A percentile compares a stretch with the other conserved stretches of the same genome.
These are phyloP conservation scores for Gallinago media DNA, from an alignment of 2,113 vertebrate genomes.

Conservation along the genomic window DNA sequence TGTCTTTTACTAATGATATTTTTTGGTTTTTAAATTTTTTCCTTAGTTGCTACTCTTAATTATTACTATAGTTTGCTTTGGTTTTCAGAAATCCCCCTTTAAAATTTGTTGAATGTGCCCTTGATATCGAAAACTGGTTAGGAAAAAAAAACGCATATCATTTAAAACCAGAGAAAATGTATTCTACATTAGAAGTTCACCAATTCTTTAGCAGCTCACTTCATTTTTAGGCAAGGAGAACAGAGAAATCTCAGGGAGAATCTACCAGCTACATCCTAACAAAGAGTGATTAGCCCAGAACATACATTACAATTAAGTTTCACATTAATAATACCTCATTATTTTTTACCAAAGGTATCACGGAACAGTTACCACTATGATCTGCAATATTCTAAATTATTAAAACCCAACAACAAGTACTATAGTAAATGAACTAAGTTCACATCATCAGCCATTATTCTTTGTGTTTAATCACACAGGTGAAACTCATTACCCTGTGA, in stretches of 20 bases:
- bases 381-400: constrained; percentile 43
- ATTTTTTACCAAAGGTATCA: constrained; percentile 25
- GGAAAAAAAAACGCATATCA: not conserved
- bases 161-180: not conserved
- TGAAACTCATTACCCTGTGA: constrained; percentile 30
- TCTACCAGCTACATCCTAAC: not conserved
- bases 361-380: not conserved
- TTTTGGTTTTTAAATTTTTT: not conserved
- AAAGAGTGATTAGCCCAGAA: not conserved
- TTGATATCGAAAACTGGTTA: not conserved
- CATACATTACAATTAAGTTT: not conserved
- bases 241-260: not conserved
- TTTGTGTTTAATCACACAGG: constrained; percentile 56
- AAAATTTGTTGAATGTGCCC: not conserved
- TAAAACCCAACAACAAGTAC: constrained; percentile 38
- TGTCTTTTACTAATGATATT: not conserved
- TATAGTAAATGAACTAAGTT: constrained; percentile 26
- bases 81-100: not conserved
- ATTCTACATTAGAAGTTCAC: not conserved
- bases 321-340: not conserved
- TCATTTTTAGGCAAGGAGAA: not conserved
- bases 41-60: not conserved
- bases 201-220: not conserved
- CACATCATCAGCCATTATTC: constrained; percentile 29
- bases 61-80: not conserved